Base-by-base conservation (phyloP, 2,888 invertebrate species). In the Iselma pallidipennis region DNA sequence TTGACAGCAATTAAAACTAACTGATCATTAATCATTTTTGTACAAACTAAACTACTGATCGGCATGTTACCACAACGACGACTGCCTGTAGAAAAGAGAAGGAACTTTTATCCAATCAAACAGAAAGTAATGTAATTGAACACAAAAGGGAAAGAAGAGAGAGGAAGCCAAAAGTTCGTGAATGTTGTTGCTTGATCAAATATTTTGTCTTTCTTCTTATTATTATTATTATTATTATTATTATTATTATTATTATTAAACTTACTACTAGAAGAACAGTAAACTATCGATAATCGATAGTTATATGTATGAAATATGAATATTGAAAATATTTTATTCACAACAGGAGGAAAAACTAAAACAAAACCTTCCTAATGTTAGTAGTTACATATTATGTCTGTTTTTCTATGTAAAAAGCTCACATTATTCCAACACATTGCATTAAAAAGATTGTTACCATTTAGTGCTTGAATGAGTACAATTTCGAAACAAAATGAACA, bases 11-110 rank as follows among this genome's bases (percentile, higher is more conserved):
- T 61, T 61, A 61, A 56, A 61, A 61, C 50, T 52, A 52, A 51
- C 29, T 21, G 60, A 55, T 61, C 61, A 57, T 61, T 61, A 61
- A 61, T 61, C 61, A 61, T 29, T 54, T 61, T 52, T 51, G 37
- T 37, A 37, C 16, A 37, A 37, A 37, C 16, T 7, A n/a, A 16
- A 37, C 37, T 37, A 37, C n/a, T n/a, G n/a, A n/a, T 37, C 37
- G 37, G 16, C 16, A 7, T 37, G 16, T 37, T 37, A 9, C 37
- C 7, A 16, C 16, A 37, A 9, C 37, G 19, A 37, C 37, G 2
- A n/a, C n/a, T n/a, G n/a, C n/a, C n/a, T n/a, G n/a, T n/a, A n/a
- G n/a, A n/a, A n/a, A n/a, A 0, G 7, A 37, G 10, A 37, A 16
- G 2, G 37, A 37, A 37, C 16, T 16, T 37, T 37, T 37, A 37